Percentiles rank a stretch among this genome's conserved stretches.
These are phyloP conservation scores for Daubentonia madagascariensis DNA, from an alignment of 2,113 vertebrate genomes.

Conservation along the genomic window DNA sequence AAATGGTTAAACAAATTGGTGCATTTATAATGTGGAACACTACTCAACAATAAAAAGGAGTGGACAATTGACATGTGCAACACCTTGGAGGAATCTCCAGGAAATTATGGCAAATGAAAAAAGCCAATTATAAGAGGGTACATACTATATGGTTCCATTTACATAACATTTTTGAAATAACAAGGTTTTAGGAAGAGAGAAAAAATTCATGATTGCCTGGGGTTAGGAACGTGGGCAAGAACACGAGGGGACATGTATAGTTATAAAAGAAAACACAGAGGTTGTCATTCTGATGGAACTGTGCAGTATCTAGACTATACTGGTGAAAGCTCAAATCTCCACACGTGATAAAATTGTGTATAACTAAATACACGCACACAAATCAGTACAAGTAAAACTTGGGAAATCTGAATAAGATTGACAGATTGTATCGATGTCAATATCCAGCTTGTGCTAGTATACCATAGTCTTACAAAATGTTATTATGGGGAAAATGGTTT, in stretches of 20 bases:
- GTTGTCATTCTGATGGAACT: background rate
- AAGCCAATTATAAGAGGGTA: background rate
- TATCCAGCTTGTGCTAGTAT: background rate
- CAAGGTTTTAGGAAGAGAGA: background rate
- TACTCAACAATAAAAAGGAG: background rate
- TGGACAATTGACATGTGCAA: accelerated
- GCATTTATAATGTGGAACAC: background rate
- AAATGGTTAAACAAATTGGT: background rate
- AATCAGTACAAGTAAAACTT: background rate
- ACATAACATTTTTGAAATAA: background rate
- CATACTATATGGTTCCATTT: background rate
- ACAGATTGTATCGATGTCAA: background rate
- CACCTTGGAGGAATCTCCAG: background rate
- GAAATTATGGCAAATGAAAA: background rate
- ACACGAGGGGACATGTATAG: accelerated
- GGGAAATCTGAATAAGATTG: background rate
- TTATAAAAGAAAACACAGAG: background rate
- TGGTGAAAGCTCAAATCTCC: background rate
- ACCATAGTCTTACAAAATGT: background rate
- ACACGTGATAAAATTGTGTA: background rate
- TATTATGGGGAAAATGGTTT: background rate
- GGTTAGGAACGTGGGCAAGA: no score
- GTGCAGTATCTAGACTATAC: background rate
- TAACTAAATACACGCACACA: background rate
- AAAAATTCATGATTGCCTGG: background rate